phyloP scores from a whole-genome alignment of 2,113 vertebrate genomes.

The Clarias macrocephalus region DNA sequence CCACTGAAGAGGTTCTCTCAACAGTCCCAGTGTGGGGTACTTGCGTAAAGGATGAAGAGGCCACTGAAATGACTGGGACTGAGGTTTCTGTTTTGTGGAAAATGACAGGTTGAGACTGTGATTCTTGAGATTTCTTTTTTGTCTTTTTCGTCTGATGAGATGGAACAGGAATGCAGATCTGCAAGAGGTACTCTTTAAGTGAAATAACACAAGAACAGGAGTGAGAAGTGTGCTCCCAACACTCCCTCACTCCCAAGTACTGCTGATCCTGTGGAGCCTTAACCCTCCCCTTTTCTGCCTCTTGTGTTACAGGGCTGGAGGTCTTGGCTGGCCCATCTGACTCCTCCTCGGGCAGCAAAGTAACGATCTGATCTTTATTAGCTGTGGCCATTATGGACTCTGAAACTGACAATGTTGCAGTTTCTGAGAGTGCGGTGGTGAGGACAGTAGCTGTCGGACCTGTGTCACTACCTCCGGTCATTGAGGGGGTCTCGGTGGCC shows the following conservation, averaged over 20 bases:
- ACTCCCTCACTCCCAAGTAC: slow-evolving; percentile 68
- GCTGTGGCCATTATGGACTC: slow-evolving; percentile 17
- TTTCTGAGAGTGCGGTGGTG: neutral
- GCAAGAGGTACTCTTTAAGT: slow-evolving; percentile 80
- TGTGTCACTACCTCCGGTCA: neutral
- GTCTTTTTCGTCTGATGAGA: slow-evolving; percentile 62
- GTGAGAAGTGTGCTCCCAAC: slow-evolving; percentile 68
- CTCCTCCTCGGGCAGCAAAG: slow-evolving; percentile 78
- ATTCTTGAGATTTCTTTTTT: slow-evolving; percentile 2
- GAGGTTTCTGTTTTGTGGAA: neutral
- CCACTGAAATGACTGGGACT: neutral
- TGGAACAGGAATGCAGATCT: slow-evolving; percentile 74
- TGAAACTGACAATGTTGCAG: neutral
- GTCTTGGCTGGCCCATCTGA: slow-evolving; percentile 71
- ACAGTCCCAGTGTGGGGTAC: neutral
- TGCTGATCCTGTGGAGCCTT: slow-evolving; percentile 24
- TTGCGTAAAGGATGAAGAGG: neutral
- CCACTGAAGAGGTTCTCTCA: neutral
- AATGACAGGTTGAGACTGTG: slow-evolving; percentile 22
- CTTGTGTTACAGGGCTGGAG: slow-evolving; percentile 80
- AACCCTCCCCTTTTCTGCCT: slow-evolving; percentile 68
- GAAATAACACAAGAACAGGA: slow-evolving; percentile 76
- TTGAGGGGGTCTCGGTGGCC: neutral
- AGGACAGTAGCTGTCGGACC: neutral
- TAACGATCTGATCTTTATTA: slow-evolving; percentile 76